Base-by-base conservation (phyloP, 2,888 invertebrate genomes). In the Portevinia maculata region DNA sequence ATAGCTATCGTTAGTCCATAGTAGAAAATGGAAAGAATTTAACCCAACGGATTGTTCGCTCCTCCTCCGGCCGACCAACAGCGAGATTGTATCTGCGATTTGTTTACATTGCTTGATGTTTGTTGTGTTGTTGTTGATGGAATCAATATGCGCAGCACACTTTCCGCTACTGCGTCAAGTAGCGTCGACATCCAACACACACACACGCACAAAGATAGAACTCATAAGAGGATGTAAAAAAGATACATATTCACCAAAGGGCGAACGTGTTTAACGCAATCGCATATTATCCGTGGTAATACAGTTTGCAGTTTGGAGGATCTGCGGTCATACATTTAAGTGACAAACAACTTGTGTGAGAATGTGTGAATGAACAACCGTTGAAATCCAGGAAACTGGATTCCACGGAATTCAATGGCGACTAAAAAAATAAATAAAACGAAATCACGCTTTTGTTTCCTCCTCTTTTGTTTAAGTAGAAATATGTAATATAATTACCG, bases 101-200 rank as follows among this genome's bases (percentile, higher is more conserved):
- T 53, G 60, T 65, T 52, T 79, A 48, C 39, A 15, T 24, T 30
- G 15, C 19, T 41, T 37, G 34, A 4, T 52, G 46, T n/a, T n/a
- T n/a, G n/a, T n/a, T n/a, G 15, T 28, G 34, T 32, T 39, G 24
- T n/a, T 65, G 41, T 9, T 67, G 60, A 53, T 55, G 59, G 75
- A 30, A 74, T 74, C 60, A 46, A 62, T 62, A 79, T 79, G 79
- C 79, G 67, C 73, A 69, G 57, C 67, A 74, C 67, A 74, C 41
- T 67, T 55, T 24, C 30, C 13, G 17, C 71, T 4, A 21, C 32
- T 57, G 65, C 65, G 34, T 50, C 64, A 39, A 37, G 17, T 60
- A 24, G 32, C 52, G 13, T 24, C 46, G n/a, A 44, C n/a, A 39
- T 39, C 15, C 30, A 13, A 34, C 19, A 44, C 44, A 17, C 34